These are phyloP conservation scores for Scophthalmus maximus DNA, from an alignment of 2,113 vertebrate genomes.

Conservation along the genomic window DNA sequence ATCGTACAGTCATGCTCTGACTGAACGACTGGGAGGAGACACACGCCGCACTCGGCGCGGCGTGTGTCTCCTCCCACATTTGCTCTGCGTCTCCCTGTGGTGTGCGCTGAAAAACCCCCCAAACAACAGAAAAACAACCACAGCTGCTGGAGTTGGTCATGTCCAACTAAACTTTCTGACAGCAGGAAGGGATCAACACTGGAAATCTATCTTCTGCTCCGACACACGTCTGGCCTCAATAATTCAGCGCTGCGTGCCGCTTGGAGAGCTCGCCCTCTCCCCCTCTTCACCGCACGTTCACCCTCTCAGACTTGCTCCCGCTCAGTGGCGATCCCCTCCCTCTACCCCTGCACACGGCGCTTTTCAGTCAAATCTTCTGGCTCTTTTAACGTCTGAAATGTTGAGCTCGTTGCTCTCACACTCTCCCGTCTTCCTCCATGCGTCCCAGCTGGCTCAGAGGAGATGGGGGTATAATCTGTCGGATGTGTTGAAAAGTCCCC, in stretches of 20 bases:
- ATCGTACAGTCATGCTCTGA: slow-evolving; percentile 24
- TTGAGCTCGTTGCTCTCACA: slow-evolving; percentile 32
- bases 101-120: slow-evolving; percentile 9
- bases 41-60: background rate
- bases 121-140: slow-evolving; percentile 58
- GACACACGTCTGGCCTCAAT: slow-evolving; percentile 72
- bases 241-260: slow-evolving; percentile 66
- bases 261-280: slow-evolving; percentile 49
- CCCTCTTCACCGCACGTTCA: slow-evolving; percentile 19
- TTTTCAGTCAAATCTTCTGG: slow-evolving; percentile 19
- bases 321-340: slow-evolving; percentile 17
- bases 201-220: slow-evolving; percentile 68
- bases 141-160: slow-evolving; percentile 46
- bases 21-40: slow-evolving; percentile 18
- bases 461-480: slow-evolving; percentile 55
- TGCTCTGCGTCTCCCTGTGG: slow-evolving; percentile 29
- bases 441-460: slow-evolving; percentile 49
- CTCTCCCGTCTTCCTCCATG: slow-evolving; percentile 23
- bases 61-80: slow-evolving; percentile 38
- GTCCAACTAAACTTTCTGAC: slow-evolving; percentile 73
- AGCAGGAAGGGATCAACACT: slow-evolving; percentile 66
- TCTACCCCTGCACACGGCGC: slow-evolving; percentile 7
- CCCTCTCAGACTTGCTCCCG: slow-evolving; percentile 33
- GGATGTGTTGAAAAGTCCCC: slow-evolving; percentile 57
- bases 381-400: slow-evolving; percentile 56